Evolutionary conservation across 2,888 invertebrate species (phyloP).

Genomic region (Cheilosia variabilis): DNA sequence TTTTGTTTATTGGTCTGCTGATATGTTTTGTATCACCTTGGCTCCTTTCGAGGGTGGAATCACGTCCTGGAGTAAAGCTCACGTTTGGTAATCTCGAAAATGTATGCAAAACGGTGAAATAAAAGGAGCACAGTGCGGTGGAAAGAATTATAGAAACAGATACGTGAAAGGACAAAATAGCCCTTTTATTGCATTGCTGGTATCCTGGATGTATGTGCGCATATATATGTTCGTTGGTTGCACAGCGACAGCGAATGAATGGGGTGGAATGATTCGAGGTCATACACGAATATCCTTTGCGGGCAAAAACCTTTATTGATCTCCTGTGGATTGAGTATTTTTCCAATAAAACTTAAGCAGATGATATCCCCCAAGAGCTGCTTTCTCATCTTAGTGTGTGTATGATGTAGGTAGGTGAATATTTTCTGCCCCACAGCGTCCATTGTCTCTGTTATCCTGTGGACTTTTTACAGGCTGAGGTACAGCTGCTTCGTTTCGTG

Average conservation of each 20-base stretch:
- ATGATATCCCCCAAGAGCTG: conserved; percentile 29
- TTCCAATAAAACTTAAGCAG: conserved; percentile 68
- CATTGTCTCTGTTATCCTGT: background rate
- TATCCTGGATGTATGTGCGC: conserved; percentile 38
- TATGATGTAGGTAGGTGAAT: too few relatives aligned
- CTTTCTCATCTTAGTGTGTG: too few relatives aligned
- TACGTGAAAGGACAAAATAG: conserved; percentile 74
- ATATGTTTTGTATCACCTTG: conserved; percentile 65
- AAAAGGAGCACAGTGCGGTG: conserved; percentile 47
- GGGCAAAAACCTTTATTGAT: conserved; percentile 44
- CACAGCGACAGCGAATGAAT: background rate
- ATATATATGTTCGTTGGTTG: background rate
- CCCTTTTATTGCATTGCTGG: conserved; percentile 70
- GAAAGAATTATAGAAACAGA: conserved; percentile 74
- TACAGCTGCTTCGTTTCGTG: too few relatives aligned
- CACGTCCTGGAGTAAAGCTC: conserved; percentile 73
- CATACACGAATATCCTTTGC: conserved; percentile 30
- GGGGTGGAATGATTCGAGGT: conserved; percentile 32
- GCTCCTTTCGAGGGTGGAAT: conserved; percentile 44
- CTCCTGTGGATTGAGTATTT: conserved; percentile 49
- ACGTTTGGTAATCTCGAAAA: conserved; percentile 73
- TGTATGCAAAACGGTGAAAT: conserved; percentile 71
- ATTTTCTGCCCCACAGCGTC: background rate
- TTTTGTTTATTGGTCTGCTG: conserved; percentile 75
- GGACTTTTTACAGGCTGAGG: too few relatives aligned